Evolutionary conservation across 2,888 invertebrate genomes (phyloP), one percentile per base, ranked within the genome.

Genomic region (Athalia circularis): DNA sequence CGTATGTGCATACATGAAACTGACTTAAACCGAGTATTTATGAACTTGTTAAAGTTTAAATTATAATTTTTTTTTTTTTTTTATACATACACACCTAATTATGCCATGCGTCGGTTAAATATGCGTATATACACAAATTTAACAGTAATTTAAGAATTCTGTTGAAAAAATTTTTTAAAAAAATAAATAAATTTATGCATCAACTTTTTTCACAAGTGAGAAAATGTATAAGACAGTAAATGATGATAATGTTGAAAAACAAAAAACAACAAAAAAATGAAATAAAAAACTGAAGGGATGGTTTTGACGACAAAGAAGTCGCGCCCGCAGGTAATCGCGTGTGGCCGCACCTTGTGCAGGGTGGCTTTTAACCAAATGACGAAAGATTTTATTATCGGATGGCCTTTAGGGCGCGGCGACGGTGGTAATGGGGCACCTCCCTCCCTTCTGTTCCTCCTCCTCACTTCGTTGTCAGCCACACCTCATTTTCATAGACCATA

Each of bases 361-460:
- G 85, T 85, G 85, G 88, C 89, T 89, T 89, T 89, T 88, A 89
- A 86, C 88, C 86, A 89, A 89, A 89, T 89, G 87, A 89, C 86
- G 87, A 83, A 75, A 85, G 85, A 88, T 88, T 88, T 87, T 88
- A 87, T 88, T 88, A 88, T 88, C 84, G 86, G 86, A 87, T 86
- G 85, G 85, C 82, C 84, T 85, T 84, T 84, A 82, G 86, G 88
- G 88, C 83, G 88, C 84, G 87, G 86, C 85, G 80, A 57, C 80
- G 57, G 29, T 62, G 65, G 75, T 86, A 87, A 87, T 87, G 83
- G 86, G 79, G 82, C 84, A 84, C 83, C 84, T 83, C 81, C 85
- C 84, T 82, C 87, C 85, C 82, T 81, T 48, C 76, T 57, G 67
- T 62, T 65, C 45, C 29, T 29, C 29, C 29, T 29, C 29, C 29